phyloP scores from a whole-genome alignment of 2,797 vertebrate genomes.

The Lagothrix lagotricha region DNA sequence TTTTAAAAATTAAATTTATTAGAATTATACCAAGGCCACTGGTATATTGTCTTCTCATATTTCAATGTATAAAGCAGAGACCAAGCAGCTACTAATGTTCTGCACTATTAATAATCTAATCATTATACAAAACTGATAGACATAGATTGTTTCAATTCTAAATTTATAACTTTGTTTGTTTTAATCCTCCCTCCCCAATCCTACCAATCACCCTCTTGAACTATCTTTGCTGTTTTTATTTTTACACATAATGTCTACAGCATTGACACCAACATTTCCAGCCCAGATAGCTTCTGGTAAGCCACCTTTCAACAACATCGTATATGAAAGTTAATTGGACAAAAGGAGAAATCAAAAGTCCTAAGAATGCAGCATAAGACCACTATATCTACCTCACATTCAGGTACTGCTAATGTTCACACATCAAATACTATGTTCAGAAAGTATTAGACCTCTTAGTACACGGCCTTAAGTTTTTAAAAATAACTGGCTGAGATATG shows the following conservation, averaged over 20 bases:
- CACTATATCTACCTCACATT: neutral
- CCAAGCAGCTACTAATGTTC: neutral
- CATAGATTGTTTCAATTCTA: neutral
- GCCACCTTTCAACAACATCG: conserved; percentile 18
- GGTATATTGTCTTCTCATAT: neutral
- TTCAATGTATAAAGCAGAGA: conserved; percentile 1
- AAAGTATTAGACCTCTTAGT: neutral
- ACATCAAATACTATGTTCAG: neutral
- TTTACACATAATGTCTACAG: neutral
- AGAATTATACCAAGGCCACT: neutral
- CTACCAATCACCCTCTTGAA: neutral
- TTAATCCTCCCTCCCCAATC: neutral
- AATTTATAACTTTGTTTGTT: conserved; percentile 12
- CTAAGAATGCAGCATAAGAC: neutral
- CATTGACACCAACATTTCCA: neutral
- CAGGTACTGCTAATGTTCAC: neutral
- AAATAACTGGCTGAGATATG: conserved; percentile 26
- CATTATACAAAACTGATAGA: neutral
- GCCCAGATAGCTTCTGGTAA: neutral
- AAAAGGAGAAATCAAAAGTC: conserved; percentile 30
- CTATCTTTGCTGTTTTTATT: neutral
- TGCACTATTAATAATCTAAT: neutral
- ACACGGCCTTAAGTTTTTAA: neutral
- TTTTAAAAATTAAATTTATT: neutral
- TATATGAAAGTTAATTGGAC: neutral